Conservation (phyloP, 2,888 invertebrate species). For the Smittia sp. region DNA sequence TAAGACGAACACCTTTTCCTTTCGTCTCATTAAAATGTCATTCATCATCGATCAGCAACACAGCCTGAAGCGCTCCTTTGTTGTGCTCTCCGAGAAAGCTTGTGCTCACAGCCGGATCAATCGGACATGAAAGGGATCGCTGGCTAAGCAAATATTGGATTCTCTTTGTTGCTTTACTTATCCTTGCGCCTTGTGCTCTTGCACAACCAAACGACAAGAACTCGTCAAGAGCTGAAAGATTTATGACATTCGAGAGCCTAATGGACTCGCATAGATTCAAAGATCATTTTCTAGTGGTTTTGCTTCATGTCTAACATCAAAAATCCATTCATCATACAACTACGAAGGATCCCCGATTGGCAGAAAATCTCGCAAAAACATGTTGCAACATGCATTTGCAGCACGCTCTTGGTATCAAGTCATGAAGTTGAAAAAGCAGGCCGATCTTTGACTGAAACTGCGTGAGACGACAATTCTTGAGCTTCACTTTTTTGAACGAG, state of each 20-base stretch:
- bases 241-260: slow-evolving; percentile 28
- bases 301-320: slow-evolving; percentile 6
- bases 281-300: slow-evolving; percentile 26
- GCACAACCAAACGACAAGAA: background rate
- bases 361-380: background rate
- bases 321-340: slow-evolving; percentile 9
- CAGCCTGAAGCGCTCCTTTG: background rate
- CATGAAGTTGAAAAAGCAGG: background rate
- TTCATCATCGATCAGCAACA: slow-evolving; percentile 40
- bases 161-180: slow-evolving; percentile 16
- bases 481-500: background rate
- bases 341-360: background rate
- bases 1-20: slow-evolving; percentile 36
- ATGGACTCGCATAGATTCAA: background rate
- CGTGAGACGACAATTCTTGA: slow-evolving; percentile 28
- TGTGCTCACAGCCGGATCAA: slow-evolving; percentile 38
- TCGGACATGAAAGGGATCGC: slow-evolving; percentile 34
- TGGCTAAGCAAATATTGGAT: slow-evolving; percentile 35
- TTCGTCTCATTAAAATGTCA: slow-evolving; percentile 39
- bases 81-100: slow-evolving; percentile 10
- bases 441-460: slow-evolving; percentile 21
- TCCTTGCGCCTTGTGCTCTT: background rate
- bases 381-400: background rate
- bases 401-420: background rate
- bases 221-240: slow-evolving; percentile 14